Evolutionary conservation across 2,888 invertebrate species (phyloP).

Genomic region (Aphodius sticticus): DNA sequence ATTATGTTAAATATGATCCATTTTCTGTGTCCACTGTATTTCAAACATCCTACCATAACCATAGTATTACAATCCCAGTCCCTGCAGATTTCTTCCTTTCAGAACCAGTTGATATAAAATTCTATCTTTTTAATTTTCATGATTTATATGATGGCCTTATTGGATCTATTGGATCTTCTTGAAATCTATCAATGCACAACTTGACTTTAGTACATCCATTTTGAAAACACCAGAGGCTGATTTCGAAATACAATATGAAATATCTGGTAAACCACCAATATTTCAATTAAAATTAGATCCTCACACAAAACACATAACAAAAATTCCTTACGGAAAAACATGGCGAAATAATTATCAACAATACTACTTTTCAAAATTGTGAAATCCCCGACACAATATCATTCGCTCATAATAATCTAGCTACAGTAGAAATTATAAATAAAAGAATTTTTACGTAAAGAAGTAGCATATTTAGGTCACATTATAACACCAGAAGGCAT

Average conservation of each 20-base stretch:
- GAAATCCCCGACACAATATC: background rate
- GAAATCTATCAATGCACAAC: background rate
- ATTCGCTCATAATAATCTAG: background rate
- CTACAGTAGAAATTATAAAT: background rate
- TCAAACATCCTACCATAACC: background rate
- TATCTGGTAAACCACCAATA: background rate
- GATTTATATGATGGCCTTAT: background rate
- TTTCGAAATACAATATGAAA: background rate
- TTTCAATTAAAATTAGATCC: background rate
- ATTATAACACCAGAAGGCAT: no score
- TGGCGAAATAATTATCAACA: background rate
- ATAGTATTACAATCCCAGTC: background rate
- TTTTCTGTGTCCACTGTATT: background rate
- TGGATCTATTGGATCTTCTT: background rate
- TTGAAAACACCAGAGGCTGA: background rate
- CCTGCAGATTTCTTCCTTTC: background rate
- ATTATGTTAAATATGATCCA: background rate
- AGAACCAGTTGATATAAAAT: background rate
- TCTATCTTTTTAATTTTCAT: background rate
- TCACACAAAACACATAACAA: background rate
- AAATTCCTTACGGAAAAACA: background rate
- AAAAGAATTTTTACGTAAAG: background rate
- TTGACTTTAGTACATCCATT: background rate
- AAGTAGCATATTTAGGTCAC: constrained; percentile 22
- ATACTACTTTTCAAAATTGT: background rate